phyloP scores from a whole-genome alignment of 2,888 invertebrate genomes.

The Polydrusus tereticollis region DNA sequence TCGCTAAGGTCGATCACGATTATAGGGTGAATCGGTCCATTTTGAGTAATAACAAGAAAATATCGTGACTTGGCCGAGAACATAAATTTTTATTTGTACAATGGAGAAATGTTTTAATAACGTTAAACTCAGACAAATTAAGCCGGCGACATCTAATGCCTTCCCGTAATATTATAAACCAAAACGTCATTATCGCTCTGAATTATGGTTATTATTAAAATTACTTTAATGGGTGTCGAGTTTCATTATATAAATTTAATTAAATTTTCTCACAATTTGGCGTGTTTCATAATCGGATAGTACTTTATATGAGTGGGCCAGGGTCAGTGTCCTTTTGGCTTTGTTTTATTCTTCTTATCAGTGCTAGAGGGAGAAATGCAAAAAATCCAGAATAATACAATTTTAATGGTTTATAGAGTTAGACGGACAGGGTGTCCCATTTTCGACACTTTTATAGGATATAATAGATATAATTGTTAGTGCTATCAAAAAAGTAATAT shows the following conservation, averaged over 20 bases:
- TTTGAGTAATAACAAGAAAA: too few species aligned
- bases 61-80: too few species aligned
- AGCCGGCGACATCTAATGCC: constrained; percentile 16
- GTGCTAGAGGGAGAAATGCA: too few species aligned
- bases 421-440: too few species aligned
- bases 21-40: too few species aligned
- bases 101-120: constrained; percentile 23
- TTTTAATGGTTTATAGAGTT: too few species aligned
- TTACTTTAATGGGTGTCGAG: constrained; percentile 28
- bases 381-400: too few species aligned
- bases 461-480: too few species aligned
- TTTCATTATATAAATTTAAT: constrained; percentile 34
- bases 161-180: constrained; percentile 25
- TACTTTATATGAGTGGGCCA: background rate
- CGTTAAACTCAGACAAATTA: constrained; percentile 26
- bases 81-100: too few species aligned
- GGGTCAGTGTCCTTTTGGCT: background rate
- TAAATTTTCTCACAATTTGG: constrained; percentile 27
- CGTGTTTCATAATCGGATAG: background rate
- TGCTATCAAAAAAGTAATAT: too few species aligned
- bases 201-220: constrained; percentile 36
- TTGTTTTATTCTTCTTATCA: background rate
- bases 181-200: constrained; percentile 24
- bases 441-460: too few species aligned
- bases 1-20: too few species aligned